Base-by-base conservation (phyloP, 1,140 invertebrate genomes). In the Helicoverpa armigera region DNA sequence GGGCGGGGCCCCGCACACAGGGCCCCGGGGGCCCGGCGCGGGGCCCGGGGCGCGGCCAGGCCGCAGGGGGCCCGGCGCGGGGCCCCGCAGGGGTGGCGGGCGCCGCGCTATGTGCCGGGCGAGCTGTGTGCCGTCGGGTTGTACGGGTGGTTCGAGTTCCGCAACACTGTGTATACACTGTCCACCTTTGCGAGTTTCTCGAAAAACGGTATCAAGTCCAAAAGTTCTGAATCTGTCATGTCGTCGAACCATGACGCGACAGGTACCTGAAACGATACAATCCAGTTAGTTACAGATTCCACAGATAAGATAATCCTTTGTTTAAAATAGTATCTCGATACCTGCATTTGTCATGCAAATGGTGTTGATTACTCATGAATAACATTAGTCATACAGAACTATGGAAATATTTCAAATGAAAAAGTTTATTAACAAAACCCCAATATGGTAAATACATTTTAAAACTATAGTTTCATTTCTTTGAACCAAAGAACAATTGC, bases 201-300 rank as follows among this genome's bases (percentile, higher is more conserved):
- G 94, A 99, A 98, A 92, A 99, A 98, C 79, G 99, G 99, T 92
- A 99, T 98, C 87, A 99, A 96, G 95, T 99, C 98, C 85, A 98
- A 96, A 61, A 99, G 96, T 95, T 99, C 99, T 72, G 98, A 98
- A 95, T 99, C 99, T 87, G 97, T 98, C 96, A 98, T 98, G 94
- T 99, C 99, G 95, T 99, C 98, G 95, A 99, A 99, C 99, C 99
- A 99, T 79, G 98, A 99, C 91, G 98, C 98, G 79, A 99, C 98
- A 93, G 98, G 98, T 94, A 99, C 98, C 98, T 99, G 94, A 2
- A 95, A 91, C 82, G 82, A 61, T 35, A 35, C 80, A 56, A 13
- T n/a, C 65, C 23, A 43, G 31, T 35, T 69, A 69, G 65, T 16
- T 2, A 50, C 16, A 50, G 10, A 69, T 50, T 69, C 10, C 23